phyloP scores from a whole-genome alignment of 2,797 vertebrate genomes.

The Geotrypetes seraphini region DNA sequence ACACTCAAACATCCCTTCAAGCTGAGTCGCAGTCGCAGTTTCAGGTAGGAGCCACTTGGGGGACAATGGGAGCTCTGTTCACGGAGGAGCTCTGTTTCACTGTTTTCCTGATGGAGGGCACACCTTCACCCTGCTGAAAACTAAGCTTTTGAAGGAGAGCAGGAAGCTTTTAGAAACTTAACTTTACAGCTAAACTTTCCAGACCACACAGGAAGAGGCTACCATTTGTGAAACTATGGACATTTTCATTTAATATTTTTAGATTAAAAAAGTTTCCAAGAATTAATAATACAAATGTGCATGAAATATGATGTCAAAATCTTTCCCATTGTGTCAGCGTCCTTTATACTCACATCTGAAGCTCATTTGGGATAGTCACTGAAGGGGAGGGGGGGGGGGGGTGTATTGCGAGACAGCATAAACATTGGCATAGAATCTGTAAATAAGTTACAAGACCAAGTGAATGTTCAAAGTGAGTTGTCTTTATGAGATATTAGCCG shows the following conservation, averaged over 20 bases:
- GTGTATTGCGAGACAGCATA: conserved; percentile 42
- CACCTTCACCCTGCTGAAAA: background rate
- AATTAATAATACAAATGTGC: conserved; percentile 33
- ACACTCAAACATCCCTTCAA: too few species aligned
- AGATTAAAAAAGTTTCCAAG: conserved; percentile 31
- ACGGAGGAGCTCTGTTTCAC: rapidly evolving
- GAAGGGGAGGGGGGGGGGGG: conserved; percentile 37
- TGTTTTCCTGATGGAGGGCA: rapidly evolving
- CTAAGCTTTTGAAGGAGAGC: background rate
- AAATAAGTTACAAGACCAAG: conserved; percentile 44
- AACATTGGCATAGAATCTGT: conserved; percentile 45
- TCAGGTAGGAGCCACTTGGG: too few species aligned
- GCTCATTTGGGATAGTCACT: conserved; percentile 36
- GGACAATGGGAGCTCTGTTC: rapidly evolving
- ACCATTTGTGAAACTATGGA: conserved; percentile 30
- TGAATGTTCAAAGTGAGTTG: conserved; percentile 24
- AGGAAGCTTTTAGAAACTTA: conserved; percentile 13
- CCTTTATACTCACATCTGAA: conserved; percentile 36
- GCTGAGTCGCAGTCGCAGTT: too few species aligned
- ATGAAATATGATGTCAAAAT: conserved; percentile 41
- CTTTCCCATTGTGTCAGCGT: conserved; percentile 35
- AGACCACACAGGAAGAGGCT: conserved; percentile 40
- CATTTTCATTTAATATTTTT: conserved; percentile 35
- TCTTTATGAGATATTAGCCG: conserved; percentile 14
- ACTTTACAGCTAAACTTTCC: conserved; percentile 28